Conservation (phyloP, 2,888 invertebrate genomes). For the Lymantria monacha region DNA sequence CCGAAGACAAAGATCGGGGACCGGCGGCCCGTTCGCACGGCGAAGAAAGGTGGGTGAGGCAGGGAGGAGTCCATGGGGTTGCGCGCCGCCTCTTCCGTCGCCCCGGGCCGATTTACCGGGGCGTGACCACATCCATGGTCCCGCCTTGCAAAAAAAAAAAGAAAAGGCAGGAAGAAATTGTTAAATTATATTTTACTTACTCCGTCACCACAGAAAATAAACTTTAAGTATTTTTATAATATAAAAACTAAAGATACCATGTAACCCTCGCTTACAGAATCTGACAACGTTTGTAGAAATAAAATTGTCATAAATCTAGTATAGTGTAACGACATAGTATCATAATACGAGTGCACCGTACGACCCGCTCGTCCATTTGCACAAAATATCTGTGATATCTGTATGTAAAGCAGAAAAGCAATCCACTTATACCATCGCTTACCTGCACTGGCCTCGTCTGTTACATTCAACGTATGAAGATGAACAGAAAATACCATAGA, state of each 20-base stretch:
- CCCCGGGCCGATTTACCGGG: no score
- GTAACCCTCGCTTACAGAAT: neutral
- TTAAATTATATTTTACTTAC: no score
- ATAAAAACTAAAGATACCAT: neutral
- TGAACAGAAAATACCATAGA: constrained; percentile 39
- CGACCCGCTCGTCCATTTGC: constrained; percentile 50
- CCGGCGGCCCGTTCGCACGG: no score
- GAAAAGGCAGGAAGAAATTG: no score
- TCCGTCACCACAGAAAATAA: no score
- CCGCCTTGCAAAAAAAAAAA: no score
- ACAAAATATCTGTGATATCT: constrained; percentile 78
- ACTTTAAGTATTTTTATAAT: neutral
- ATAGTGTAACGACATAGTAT: constrained; percentile 6
- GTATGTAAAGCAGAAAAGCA: constrained; percentile 80
- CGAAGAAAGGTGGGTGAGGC: no score
- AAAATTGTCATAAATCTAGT: constrained; percentile 3
- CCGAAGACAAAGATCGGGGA: no score
- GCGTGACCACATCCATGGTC: no score
- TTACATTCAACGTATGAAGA: constrained; percentile 52
- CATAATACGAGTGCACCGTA: constrained; percentile 20
- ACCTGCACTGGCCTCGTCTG: constrained; percentile 72
- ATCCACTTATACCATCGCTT: constrained; percentile 78
- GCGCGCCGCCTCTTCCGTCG: no score
- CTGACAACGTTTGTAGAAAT: neutral
- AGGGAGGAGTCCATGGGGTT: no score